Evolutionary conservation across 2,888 invertebrate species (phyloP), one percentile per base, ranked within the genome.

Genomic region (Drosophila bunnanda): DNA sequence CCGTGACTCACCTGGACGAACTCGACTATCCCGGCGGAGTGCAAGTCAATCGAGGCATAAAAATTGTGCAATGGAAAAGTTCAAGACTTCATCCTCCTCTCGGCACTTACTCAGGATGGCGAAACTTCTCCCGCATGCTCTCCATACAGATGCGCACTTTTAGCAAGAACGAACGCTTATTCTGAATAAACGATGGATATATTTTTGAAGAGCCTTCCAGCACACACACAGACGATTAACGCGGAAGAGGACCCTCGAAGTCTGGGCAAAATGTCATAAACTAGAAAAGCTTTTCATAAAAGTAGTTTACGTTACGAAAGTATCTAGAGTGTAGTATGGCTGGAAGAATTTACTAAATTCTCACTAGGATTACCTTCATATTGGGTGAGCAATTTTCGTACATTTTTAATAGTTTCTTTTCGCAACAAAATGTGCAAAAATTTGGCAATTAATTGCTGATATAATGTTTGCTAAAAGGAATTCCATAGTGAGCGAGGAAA

Each of bases 11-110:
- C 36, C 53, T 53, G 34, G n/a, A 8, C 36, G 50, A 39, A 44
- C 62, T 60, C 30, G 32, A 54, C 39, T 50, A 44, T 44, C 44
- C 50, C 32, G 41, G 30, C 22, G 17, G 39, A 67, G 54, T 43
- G 48, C n/a, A 50, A 72, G 73, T 60, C 70, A 72, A 70, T 72
- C 73, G 73, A 73, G 73, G 70, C 70, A 54, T 70, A 61, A 72
- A 70, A 70, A 70, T 48, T 61, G 54, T 54, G 41, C 28, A 34
- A 15, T 52, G 36, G 32, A 20, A 30, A 53, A 69, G 52, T 30
- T 34, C 30, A 46, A 70, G 64, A 25, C 32, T 32, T 20, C 20
- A 6, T 22, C 32, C 9, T 57, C 17, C 57, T 22, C 32, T 39
- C 34, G 20, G 20, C 32, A 52, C 52, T 52, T 34, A 7, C 41